phyloP scores from a whole-genome alignment of 2,113 vertebrate genomes.

The Festucalex cinctus region DNA sequence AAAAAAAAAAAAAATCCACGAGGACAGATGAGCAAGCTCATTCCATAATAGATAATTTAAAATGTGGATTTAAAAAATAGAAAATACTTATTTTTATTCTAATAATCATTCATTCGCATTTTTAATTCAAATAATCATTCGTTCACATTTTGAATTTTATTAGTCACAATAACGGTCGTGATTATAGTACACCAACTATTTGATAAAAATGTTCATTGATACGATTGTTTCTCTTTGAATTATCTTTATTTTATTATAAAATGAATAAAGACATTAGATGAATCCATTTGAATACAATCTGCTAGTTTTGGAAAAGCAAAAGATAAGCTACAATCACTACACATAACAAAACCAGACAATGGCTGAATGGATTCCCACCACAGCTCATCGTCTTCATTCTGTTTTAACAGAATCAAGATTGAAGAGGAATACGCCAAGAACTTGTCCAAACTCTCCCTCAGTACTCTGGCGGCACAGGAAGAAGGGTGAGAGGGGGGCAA shows the following conservation, averaged over 20 bases:
- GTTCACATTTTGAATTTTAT: too few species aligned
- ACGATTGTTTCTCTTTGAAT: neutral
- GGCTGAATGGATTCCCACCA: neutral
- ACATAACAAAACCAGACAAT: neutral
- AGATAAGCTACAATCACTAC: neutral
- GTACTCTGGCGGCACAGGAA: conserved; percentile 89
- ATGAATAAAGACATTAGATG: neutral
- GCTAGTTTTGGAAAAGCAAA: too few species aligned
- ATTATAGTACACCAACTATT: too few species aligned
- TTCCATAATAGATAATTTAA: too few species aligned
- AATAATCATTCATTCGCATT: too few species aligned
- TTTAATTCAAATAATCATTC: too few species aligned
- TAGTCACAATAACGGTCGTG: too few species aligned
- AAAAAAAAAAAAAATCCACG: too few species aligned
- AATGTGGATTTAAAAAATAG: too few species aligned
- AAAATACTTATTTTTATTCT: too few species aligned
- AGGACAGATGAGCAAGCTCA: too few species aligned
- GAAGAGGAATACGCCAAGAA: conserved; percentile 99
- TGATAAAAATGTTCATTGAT: neutral
- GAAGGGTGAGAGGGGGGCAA: conserved; percentile 80
- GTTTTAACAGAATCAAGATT: conserved; percentile 99
- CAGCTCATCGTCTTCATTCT: neutral
- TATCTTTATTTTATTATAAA: neutral
- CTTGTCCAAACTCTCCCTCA: conserved; percentile 94
- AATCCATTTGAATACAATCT: neutral